Conservation (phyloP, 2,888 invertebrate genomes). For the Portevinia maculata region DNA sequence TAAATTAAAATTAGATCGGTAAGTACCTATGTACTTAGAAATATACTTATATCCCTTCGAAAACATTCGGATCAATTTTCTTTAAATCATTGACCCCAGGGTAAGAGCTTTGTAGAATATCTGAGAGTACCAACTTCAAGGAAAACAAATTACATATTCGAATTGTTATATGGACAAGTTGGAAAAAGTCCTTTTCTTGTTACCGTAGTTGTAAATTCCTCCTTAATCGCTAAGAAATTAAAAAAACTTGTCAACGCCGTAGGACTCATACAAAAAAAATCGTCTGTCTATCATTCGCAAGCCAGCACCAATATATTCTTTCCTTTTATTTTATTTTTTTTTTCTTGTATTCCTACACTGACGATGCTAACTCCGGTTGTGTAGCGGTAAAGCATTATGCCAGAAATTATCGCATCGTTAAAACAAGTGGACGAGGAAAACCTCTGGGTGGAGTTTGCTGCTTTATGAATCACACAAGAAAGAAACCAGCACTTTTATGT, state of each 20-base stretch:
- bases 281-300: conserved; percentile 29
- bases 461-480: conserved; percentile 59
- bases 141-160: no score
- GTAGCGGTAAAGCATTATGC: conserved; percentile 54
- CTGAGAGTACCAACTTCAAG: no score
- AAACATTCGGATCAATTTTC: no score
- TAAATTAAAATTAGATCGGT: no score
- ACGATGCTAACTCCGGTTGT: conserved; percentile 58
- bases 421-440: conserved; percentile 63
- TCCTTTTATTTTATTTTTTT: conserved; percentile 1
- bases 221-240: no score
- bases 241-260: conserved; percentile 13
- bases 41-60: no score
- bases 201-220: no score
- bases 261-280: conserved; percentile 21
- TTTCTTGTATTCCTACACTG: conserved; percentile 6
- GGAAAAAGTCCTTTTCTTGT: no score
- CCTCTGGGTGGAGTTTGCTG: conserved; percentile 46
- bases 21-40: no score
- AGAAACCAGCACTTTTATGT: background rate
- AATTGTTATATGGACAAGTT: background rate
- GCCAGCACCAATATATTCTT: conserved; percentile 1
- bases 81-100: no score
- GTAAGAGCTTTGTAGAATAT: no score
- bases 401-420: conserved; percentile 69